These are phyloP conservation scores for Oncopeltus fasciatus DNA, from an alignment of 1,140 invertebrate genomes.

Conservation along the genomic window DNA sequence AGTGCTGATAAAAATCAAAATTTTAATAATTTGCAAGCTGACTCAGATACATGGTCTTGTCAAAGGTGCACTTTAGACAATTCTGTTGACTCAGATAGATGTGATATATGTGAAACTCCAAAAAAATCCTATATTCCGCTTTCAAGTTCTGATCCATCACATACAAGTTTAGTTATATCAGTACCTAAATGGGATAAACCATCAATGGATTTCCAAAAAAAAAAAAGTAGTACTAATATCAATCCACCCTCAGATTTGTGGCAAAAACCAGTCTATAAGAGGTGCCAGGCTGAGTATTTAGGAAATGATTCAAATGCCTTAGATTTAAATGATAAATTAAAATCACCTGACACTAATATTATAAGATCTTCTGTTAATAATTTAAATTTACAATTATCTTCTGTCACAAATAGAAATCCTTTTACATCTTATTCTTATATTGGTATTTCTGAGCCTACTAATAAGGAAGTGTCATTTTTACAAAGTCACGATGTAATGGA, in stretches of 20 bases:
- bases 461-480: conserved; percentile 28
- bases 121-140: conserved; percentile 32
- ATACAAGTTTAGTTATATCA: conserved; percentile 37
- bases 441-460: conserved; percentile 38
- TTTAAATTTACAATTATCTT: conserved; percentile 24
- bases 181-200: conserved; percentile 36
- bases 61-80: conserved; percentile 43
- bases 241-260: conserved; percentile 36
- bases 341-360: neutral
- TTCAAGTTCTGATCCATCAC: conserved; percentile 32
- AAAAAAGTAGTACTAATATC: conserved; percentile 10
- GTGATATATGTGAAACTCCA: conserved; percentile 48
- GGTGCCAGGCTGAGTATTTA: conserved; percentile 34
- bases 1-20: conserved; percentile 16
- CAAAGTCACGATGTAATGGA: conserved; percentile 26
- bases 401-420: conserved; percentile 10
- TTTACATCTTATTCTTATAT: conserved; percentile 40
- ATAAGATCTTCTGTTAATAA: conserved; percentile 19
- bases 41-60: conserved; percentile 39
- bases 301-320: conserved; percentile 27
- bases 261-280: conserved; percentile 28
- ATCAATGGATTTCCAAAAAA: conserved; percentile 18
- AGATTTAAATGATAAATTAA: too few relatives aligned
- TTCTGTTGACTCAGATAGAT: conserved; percentile 33
- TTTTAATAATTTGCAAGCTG: conserved; percentile 27